Evolutionary conservation across 2,113 vertebrate genomes (phyloP).

Genomic region (Chlorodrepanis virens): DNA sequence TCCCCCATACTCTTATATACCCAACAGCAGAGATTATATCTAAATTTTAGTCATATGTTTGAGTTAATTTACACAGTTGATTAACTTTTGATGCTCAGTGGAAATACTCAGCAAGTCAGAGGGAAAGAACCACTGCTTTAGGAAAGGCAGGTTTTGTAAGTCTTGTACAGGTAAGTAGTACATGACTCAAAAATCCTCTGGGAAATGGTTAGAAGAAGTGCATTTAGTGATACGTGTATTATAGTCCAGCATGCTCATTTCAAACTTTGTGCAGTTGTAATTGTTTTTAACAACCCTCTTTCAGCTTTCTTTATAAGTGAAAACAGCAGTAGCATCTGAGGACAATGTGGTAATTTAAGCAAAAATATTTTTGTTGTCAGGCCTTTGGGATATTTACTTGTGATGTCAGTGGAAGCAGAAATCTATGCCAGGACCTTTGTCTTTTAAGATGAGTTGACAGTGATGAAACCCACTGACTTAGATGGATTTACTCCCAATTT

Average conservation of each 20-base stretch:
- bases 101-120: not conserved
- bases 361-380: not conserved
- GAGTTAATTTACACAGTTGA: not conserved
- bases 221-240: not conserved
- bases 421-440: not conserved
- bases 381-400: not conserved
- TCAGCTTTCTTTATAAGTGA: not conserved
- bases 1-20: not conserved
- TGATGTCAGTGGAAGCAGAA: not conserved
- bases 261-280: not conserved
- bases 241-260: not conserved
- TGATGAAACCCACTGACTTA: not conserved
- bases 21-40: not conserved
- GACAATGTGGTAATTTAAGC: not conserved
- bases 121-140: not conserved
- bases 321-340: not conserved
- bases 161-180: not conserved
- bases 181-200: not conserved
- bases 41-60: not conserved
- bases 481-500: not conserved
- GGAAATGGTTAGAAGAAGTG: not conserved
- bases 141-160: not conserved
- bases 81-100: not conserved
- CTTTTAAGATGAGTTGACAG: not conserved
- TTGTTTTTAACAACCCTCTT: not conserved